These are phyloP conservation scores for Phallusia fumigata DNA, from an alignment of 23 tunicate genomes.

Conservation along the genomic window DNA sequence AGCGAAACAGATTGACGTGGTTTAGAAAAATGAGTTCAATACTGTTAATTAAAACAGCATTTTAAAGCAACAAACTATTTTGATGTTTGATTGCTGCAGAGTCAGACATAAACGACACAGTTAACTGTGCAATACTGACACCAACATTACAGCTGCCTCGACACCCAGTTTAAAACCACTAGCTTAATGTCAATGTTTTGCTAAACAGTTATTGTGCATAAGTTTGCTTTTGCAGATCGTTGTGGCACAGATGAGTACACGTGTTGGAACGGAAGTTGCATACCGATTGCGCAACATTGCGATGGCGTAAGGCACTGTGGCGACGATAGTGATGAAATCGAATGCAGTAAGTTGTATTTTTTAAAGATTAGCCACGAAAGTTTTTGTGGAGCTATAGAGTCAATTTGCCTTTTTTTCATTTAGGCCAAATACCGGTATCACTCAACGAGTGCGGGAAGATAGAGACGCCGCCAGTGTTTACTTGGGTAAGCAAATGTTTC, in stretches of 20 bases:
- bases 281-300: background rate
- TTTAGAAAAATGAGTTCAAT: too few species aligned
- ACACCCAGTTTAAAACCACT: too few species aligned
- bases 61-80: too few species aligned
- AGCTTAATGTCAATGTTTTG: too few species aligned
- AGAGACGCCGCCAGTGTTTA: background rate
- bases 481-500: slow-evolving; percentile 3
- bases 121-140: too few species aligned
- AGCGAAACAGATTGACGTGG: too few species aligned
- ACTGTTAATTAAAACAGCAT: too few species aligned
- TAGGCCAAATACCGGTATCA: background rate
- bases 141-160: too few species aligned
- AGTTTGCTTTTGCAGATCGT: slow-evolving; percentile 13
- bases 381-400: background rate
- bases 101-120: too few species aligned
- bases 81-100: too few species aligned
- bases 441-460: background rate
- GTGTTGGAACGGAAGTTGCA: slow-evolving; percentile 38
- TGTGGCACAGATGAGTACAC: slow-evolving; percentile 11
- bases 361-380: too few species aligned
- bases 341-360: slow-evolving; percentile 26
- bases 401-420: background rate
- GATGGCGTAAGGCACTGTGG: slow-evolving; percentile 18
- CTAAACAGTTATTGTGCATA: too few species aligned
- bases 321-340: slow-evolving; percentile 43